phyloP scores from a whole-genome alignment of 1,140 invertebrate genomes.

The Caenorhabditis tropicalis region DNA sequence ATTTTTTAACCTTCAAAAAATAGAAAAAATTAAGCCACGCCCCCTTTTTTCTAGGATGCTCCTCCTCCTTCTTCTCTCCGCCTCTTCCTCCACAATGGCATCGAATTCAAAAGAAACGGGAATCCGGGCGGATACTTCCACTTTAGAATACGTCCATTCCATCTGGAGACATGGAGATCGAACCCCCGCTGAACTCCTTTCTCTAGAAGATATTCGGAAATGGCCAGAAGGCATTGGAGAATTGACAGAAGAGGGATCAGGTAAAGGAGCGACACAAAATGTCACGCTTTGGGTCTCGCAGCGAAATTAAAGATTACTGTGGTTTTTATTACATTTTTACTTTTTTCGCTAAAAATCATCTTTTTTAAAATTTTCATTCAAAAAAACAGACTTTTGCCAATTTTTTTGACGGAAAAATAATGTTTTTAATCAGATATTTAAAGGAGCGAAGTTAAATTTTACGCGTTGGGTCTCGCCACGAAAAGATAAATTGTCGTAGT shows the following conservation, averaged over 20 bases:
- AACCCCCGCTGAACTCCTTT: constrained; percentile 59
- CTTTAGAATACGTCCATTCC: constrained; percentile 54
- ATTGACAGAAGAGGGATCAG: constrained; percentile 60
- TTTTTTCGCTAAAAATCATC: too few relatives aligned
- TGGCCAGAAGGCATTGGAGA: constrained; percentile 69
- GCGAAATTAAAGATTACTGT: too few relatives aligned
- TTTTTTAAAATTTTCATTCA: too few relatives aligned
- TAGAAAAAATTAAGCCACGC: neutral
- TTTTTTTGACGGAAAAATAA: too few relatives aligned
- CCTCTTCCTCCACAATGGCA: constrained; percentile 1
- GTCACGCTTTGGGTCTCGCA: neutral
- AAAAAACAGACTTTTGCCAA: too few relatives aligned
- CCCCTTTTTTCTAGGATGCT: constrained; percentile 9
- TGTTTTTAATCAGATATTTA: too few relatives aligned
- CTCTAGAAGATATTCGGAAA: constrained; percentile 58
- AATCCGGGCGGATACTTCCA: constrained; percentile 37
- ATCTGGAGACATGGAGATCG: constrained; percentile 70
- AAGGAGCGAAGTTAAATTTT: too few relatives aligned
- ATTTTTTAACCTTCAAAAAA: neutral
- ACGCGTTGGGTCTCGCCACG: too few relatives aligned
- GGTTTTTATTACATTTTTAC: too few relatives aligned
- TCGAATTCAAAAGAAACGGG: neutral
- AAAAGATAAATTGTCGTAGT: too few relatives aligned
- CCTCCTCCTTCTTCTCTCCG: neutral
- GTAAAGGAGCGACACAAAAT: neutral